phyloP scores from a whole-genome alignment of 2,113 vertebrate genomes.

The Redunca redunca region DNA sequence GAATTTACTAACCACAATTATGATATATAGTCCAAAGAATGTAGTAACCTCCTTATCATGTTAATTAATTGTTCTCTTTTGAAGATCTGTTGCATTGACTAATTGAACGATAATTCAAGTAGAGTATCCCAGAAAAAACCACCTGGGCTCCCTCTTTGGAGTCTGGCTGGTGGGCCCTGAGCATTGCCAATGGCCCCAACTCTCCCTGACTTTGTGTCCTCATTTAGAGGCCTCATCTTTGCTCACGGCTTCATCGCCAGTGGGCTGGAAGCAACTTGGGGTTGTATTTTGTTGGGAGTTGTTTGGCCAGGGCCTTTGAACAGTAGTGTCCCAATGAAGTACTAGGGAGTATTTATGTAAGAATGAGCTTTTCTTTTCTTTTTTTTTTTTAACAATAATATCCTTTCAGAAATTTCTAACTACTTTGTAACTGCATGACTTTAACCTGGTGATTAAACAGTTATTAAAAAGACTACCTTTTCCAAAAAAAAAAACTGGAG shows the following conservation, averaged over 20 bases:
- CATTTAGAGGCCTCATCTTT: slow-evolving; percentile 40
- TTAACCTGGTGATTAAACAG: slow-evolving; percentile 82
- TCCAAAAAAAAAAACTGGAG: no score
- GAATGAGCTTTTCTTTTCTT: slow-evolving; percentile 74
- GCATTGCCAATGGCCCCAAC: slow-evolving; percentile 45
- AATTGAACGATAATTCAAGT: slow-evolving; percentile 68
- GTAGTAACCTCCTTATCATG: slow-evolving; percentile 28
- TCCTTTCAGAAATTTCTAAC: slow-evolving; percentile 80
- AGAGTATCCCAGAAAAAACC: slow-evolving; percentile 52
- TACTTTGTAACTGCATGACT: slow-evolving; percentile 87
- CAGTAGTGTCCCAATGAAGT: slow-evolving; percentile 74
- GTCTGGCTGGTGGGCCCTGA: slow-evolving; percentile 60
- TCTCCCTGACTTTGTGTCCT: background rate
- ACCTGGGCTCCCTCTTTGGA: slow-evolving; percentile 46
- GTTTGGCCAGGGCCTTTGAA: slow-evolving; percentile 65
- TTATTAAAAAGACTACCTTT: slow-evolving; percentile 87
- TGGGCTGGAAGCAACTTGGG: slow-evolving; percentile 54
- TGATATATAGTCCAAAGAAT: slow-evolving; percentile 52
- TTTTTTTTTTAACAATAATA: slow-evolving; percentile 51
- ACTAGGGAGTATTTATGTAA: slow-evolving; percentile 82
- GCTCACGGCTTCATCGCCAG: slow-evolving; percentile 21
- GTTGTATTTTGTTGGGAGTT: slow-evolving; percentile 51
- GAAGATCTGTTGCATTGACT: slow-evolving; percentile 65
- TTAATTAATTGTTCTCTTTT: slow-evolving; percentile 45
- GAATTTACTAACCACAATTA: slow-evolving; percentile 62